These are phyloP conservation scores for Glyphotaelius pellucidus DNA, from an alignment of 2,888 invertebrate species.

Conservation along the genomic window DNA sequence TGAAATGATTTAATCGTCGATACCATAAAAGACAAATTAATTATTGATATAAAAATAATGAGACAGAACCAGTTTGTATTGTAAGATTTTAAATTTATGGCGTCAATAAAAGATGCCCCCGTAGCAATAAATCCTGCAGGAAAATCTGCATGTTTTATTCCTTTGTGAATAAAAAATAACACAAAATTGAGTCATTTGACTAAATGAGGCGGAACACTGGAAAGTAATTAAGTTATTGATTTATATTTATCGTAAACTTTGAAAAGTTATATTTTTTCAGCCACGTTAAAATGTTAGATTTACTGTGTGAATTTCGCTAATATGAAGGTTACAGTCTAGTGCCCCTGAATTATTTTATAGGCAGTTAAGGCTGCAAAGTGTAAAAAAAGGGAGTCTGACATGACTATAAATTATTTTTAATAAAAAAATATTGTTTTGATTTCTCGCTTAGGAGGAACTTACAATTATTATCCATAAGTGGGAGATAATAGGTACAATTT, in stretches of 20 bases:
- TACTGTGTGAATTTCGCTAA: neutral
- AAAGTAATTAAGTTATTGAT: neutral
- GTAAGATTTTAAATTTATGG: slow-evolving; percentile 37
- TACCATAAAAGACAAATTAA: slow-evolving; percentile 37
- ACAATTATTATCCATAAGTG: no score
- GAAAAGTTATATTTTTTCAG: neutral
- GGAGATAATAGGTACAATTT: no score
- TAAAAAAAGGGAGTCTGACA: neutral
- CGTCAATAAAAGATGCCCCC: slow-evolving; percentile 23
- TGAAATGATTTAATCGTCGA: slow-evolving; percentile 34
- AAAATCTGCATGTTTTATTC: neutral
- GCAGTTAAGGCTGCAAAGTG: neutral
- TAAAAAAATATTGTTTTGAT: no score
- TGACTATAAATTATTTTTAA: neutral
- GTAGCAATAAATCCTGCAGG: slow-evolving; percentile 21
- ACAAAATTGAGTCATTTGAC: slow-evolving; percentile 9
- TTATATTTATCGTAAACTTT: slow-evolving; percentile 3
- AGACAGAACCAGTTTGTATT: slow-evolving; percentile 35
- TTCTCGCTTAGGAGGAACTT: no score
- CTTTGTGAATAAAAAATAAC: slow-evolving; percentile 10
- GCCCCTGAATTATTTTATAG: neutral
- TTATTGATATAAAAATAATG: slow-evolving; percentile 49
- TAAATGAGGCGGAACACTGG: slow-evolving; percentile 10
- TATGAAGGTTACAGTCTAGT: neutral
- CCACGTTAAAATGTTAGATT: neutral